Base-by-base conservation (phyloP, 2,888 invertebrate genomes). In the Himalopsyche anomala region DNA sequence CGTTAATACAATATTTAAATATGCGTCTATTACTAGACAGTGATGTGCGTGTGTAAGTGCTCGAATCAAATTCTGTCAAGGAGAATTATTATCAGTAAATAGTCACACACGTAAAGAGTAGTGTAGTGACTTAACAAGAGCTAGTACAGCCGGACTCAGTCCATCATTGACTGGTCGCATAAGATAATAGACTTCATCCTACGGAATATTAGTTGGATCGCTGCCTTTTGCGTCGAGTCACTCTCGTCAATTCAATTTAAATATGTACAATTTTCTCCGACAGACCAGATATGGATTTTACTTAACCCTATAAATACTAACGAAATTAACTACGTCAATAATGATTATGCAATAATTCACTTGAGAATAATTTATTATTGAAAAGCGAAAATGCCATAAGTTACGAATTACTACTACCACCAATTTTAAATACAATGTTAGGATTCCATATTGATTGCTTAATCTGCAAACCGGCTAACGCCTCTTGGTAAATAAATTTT, bases 221-320 rank as follows among this genome's bases (percentile, higher is more conserved):
- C 74, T 38, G 74, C 28, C 74, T 74, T 74, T 74, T 12, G 74
- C 74, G 74, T 36, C 74, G 74, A 74, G 74, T 74, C 74, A 51
- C 51, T 74, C 19, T 36, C 74, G 74, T 74, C 74, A 74, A 74
- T 36, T 74, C 74, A 74, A 74, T 74, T 74, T 74, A 74, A 74
- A 74, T 74, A 74, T 9, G 74, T 38, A 74, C 74, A 74, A 74
- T 74, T 74, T 74, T 74, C 74, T 74, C 74, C 15, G 74, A 36
- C 19, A 74, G 38, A 74, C 12, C 74, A 74, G 38, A 74, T 74
- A 74, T 74, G 74, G 38, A 36, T 74, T 74, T 74, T 19, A 74
- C 36, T 74, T 74, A 36, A 74, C 74, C 74, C 74, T 3, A 12
- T 12, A 74, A 28, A 38, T 4, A 38, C 28, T 51, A 51, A 51